A percentile compares a stretch with the other conserved stretches of the same genome.
Conservation (phyloP, 2,797 vertebrate genomes). For the Perodicticus potto region DNA sequence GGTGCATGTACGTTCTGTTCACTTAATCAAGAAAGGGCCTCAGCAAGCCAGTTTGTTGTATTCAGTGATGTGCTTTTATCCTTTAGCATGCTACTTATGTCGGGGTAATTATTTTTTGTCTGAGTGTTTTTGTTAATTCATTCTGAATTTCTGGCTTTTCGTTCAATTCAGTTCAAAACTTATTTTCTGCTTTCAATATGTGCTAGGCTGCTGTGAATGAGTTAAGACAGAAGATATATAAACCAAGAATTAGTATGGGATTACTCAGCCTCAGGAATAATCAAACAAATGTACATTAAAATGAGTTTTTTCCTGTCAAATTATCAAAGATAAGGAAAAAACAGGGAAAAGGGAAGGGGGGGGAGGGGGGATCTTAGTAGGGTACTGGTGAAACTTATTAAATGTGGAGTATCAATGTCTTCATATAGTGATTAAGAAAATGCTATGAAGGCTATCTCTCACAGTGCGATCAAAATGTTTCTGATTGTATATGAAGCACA, state of each 20-base stretch:
- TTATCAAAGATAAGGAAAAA: neutral
- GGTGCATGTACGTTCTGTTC: neutral
- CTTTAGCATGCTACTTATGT: neutral
- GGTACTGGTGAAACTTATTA: too few species aligned
- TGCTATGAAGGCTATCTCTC: too few species aligned
- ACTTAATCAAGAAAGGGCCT: neutral
- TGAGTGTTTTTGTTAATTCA: conserved; percentile 38
- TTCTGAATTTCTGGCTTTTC: conserved; percentile 34
- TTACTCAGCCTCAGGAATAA: neutral
- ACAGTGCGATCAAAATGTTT: too few species aligned
- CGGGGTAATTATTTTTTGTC: neutral
- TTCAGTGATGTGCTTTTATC: neutral
- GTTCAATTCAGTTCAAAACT: conserved; percentile 7
- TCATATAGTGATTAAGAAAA: too few species aligned
- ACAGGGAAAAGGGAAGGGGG: too few species aligned
- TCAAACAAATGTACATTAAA: neutral
- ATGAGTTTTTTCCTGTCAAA: neutral
- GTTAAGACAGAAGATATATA: neutral
- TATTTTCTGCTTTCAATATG: conserved; percentile 6
- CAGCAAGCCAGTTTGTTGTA: neutral
- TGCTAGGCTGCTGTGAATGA: neutral
- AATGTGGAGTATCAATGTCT: too few species aligned
- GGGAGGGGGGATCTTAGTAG: too few species aligned
- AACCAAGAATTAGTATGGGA: neutral
- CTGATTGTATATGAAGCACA: too few species aligned